Percentiles rank a stretch among this genome's conserved stretches.
Conservation (phyloP, 1,140 invertebrate species). For the Pogonus chalceus region DNA sequence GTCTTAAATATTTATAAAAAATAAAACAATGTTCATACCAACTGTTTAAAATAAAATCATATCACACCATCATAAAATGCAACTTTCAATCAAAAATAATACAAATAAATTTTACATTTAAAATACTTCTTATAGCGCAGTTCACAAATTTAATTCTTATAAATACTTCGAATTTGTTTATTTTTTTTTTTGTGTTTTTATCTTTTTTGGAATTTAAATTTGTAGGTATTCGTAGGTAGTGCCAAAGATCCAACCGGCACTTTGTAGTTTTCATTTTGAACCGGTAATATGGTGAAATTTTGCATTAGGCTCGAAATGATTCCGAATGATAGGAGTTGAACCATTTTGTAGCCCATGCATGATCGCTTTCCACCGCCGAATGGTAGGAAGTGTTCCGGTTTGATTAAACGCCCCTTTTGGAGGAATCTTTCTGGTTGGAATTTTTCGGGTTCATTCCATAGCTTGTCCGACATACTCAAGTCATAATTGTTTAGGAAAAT, state of each 20-base stretch:
- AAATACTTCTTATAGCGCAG: no score
- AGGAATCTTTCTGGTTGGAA: slow-evolving; percentile 70
- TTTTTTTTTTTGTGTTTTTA: slow-evolving; percentile 3
- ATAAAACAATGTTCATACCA: no score
- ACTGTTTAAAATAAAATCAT: no score
- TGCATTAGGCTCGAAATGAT: slow-evolving; percentile 61
- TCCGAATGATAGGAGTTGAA: slow-evolving; percentile 64
- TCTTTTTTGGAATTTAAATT: slow-evolving; percentile 31
- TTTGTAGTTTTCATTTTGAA: slow-evolving; percentile 40
- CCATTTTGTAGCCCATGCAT: slow-evolving; percentile 79
- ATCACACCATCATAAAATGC: no score
- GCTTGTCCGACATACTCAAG: slow-evolving; percentile 61
- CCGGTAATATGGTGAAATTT: slow-evolving; percentile 53
- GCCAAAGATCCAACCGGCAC: slow-evolving; percentile 55
- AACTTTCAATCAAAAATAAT: no score
- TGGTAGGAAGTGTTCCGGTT: slow-evolving; percentile 62
- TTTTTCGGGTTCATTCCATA: slow-evolving; percentile 60
- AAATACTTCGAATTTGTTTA: no score
- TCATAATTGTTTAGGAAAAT: slow-evolving; percentile 83
- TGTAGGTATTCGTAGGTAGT: slow-evolving; percentile 51
- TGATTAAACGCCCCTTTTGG: slow-evolving; percentile 32
- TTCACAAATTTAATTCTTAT: no score
- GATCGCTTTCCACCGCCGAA: slow-evolving; percentile 79
- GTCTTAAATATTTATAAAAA: no score
- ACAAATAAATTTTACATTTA: no score